Evolutionary conservation across 2,113 vertebrate species (phyloP).

Genomic region (Caretta caretta): DNA sequence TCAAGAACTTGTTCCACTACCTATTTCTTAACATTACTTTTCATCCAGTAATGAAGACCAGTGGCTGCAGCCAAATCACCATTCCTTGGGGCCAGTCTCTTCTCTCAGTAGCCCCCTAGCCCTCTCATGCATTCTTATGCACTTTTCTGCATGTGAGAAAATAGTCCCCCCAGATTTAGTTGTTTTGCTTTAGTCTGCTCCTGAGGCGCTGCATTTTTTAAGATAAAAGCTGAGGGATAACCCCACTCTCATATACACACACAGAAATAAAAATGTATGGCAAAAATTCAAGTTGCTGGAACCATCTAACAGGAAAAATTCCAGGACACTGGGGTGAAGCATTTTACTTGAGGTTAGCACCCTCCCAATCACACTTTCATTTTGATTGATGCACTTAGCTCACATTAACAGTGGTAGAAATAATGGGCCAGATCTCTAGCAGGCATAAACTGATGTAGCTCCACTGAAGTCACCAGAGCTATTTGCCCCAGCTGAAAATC

Average conservation of each 20-base stretch:
- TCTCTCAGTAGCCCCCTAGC: not conserved
- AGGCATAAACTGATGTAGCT: not conserved
- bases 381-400: not conserved
- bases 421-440: not conserved
- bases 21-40: slow-evolving; percentile 45
- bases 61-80: slow-evolving; percentile 9
- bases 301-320: not conserved
- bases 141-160: not conserved
- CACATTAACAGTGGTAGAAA: not conserved
- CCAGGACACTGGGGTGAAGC: not conserved
- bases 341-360: not conserved
- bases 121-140: not conserved
- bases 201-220: not conserved
- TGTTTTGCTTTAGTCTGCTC: not conserved
- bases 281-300: not conserved
- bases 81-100: not conserved
- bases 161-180: fast-evolving
- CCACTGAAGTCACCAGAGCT: not conserved
- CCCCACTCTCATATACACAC: not conserved
- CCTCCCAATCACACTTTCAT: not conserved
- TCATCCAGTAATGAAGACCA: slow-evolving; percentile 44
- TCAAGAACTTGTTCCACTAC: slow-evolving; percentile 52
- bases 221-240: fast-evolving
- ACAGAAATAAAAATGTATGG: not conserved
- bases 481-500: not conserved